A percentile compares a stretch with the other conserved stretches of the same genome.
Evolutionary conservation across 2,113 vertebrate genomes (phyloP).

Genomic region (Dinomys branickii): DNA sequence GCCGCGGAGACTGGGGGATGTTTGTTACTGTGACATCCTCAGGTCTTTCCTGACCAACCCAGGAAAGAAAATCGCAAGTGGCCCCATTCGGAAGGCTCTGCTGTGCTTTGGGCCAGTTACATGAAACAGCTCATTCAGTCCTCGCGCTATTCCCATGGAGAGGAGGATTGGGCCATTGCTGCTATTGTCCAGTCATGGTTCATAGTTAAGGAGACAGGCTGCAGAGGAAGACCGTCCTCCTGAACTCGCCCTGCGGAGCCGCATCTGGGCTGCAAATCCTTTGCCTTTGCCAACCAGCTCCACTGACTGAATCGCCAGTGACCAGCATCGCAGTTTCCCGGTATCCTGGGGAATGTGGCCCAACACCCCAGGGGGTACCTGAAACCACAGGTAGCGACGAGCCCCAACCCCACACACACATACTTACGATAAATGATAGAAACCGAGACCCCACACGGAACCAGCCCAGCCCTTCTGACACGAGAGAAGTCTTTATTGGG

Average conservation of each 20-base stretch:
- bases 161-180: no score
- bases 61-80: neutral
- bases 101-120: neutral
- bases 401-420: neutral
- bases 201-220: neutral
- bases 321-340: neutral
- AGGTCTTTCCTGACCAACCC: neutral
- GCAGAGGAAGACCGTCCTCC: neutral
- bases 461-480: no score
- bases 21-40: neutral
- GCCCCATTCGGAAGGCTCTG: neutral
- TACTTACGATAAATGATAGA: no score
- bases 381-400: no score
- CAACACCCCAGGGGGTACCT: neutral
- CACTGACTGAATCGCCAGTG: neutral
- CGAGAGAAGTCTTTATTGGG: no score
- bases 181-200: neutral
- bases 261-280: accelerated
- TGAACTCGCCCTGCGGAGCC: neutral
- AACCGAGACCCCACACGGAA: no score
- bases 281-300: neutral
- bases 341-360: neutral
- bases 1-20: neutral
- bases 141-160: neutral
- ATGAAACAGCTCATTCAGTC: neutral